Percentiles rank a stretch among this genome's conserved stretches.
These are phyloP conservation scores for Cactoblastis cactorum DNA, from an alignment of 2,888 invertebrate species.

Conservation along the genomic window DNA sequence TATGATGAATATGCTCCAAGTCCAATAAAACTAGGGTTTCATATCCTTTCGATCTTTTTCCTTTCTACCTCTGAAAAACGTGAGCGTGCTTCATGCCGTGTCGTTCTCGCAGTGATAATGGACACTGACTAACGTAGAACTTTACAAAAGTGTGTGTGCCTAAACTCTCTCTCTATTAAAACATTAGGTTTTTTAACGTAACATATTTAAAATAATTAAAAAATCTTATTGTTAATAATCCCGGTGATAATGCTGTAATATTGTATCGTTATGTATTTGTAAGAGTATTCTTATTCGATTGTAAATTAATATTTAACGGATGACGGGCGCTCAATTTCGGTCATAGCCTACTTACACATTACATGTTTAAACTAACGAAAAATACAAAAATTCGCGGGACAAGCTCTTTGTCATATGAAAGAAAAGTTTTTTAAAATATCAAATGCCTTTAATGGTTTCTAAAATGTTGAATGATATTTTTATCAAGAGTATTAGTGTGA, in stretches of 20 bases:
- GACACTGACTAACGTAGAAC: conserved; percentile 62
- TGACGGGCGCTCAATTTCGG: conserved; percentile 43
- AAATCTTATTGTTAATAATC: conserved; percentile 77
- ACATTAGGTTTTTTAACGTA: conserved; percentile 64
- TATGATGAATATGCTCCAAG: too few species aligned
- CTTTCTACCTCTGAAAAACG: neutral
- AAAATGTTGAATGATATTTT: too few species aligned
- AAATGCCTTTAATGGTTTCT: too few species aligned
- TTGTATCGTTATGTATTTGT: conserved; percentile 79
- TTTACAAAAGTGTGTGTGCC: conserved; percentile 71
- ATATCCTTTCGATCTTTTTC: neutral
- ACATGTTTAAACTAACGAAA: neutral
- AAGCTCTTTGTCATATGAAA: too few species aligned
- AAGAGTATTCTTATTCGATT: conserved; percentile 69
- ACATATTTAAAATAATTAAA: conserved; percentile 65
- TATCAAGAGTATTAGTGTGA: too few species aligned
- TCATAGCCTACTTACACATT: neutral
- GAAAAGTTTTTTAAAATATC: too few species aligned
- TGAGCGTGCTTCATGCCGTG: neutral
- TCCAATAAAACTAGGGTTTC: too few species aligned
- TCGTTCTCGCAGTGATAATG: conserved; percentile 34
- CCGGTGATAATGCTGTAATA: conserved; percentile 80
- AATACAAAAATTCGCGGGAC: too few species aligned
- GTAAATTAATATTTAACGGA: conserved; percentile 73
- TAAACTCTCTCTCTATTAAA: conserved; percentile 73